Evolutionary conservation across 2,113 vertebrate genomes (phyloP), one percentile per base, ranked within the genome.

Genomic region (Gorsachius goisagi): DNA sequence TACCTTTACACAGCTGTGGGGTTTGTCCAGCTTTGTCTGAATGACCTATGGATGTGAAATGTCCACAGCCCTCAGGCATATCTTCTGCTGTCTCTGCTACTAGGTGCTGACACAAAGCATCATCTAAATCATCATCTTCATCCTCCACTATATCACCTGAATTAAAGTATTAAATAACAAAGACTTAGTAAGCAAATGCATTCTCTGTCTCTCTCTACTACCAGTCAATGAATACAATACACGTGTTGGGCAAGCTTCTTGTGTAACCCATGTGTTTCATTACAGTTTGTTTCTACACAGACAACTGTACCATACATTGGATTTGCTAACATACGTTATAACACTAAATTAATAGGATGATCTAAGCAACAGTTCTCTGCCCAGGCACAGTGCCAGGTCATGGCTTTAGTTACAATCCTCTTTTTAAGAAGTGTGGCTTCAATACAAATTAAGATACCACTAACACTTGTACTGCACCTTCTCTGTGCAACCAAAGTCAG

Each of bases 141-240:
- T 98, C 98, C 74, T 98, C 98, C 12, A 98, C 89, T 87, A 98
- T 95, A 45, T 98, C 98, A 74, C 98, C 98, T 98, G 62, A 45
- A 82, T 87, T 75, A 88, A 88, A 94, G 81, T 24, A 91, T 60
- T 39, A 66, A n/a, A 53, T 47, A 75, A 75, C 15, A 35, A n/a
- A 92, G 53, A 76, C 18, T 39, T 26, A n/a, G 35, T 30, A 10
- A 88, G 60, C 6, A 89, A 87, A 89, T 41, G 44, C 10, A 72
- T 69, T 71, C 69, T 78, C 28, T 60, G 8, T 84, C 23, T 87
- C 53, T 89, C 33, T 30, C 64, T 37, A 12, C 28, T 47, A 33
- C 13, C 28, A 58, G 33, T 50, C 60, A 62, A 41, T 44, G 5
- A 63, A 64, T 85, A 84, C 68, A 56, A 49, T 52, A 28, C 13